These are phyloP conservation scores for Gymnoscelis rufifasciata DNA, from an alignment of 2,888 invertebrate genomes.

Conservation along the genomic window DNA sequence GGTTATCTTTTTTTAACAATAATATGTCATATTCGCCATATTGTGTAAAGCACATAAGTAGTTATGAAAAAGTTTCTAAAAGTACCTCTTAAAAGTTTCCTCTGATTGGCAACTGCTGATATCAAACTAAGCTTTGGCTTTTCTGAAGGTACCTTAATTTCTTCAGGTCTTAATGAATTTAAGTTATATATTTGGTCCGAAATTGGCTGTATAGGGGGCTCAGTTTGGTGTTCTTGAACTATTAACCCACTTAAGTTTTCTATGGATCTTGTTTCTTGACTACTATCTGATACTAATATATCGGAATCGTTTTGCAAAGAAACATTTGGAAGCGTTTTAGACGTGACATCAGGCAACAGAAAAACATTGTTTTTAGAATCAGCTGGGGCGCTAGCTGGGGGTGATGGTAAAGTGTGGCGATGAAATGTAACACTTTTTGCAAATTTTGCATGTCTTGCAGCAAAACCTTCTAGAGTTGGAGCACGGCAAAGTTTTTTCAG, in stretches of 20 bases:
- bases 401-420: constrained; percentile 89
- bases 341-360: constrained; percentile 51
- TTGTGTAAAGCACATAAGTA: background rate
- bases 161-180: constrained; percentile 68
- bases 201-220: constrained; percentile 51
- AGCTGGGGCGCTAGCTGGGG: constrained; percentile 79
- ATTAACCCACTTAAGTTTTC: constrained; percentile 35
- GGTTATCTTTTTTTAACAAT: constrained; percentile 19
- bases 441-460: constrained; percentile 91
- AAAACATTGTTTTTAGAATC: constrained; percentile 57
- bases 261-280: constrained; percentile 38
- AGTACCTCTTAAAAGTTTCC: constrained; percentile 77
- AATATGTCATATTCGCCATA: background rate
- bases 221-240: constrained; percentile 45
- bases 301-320: constrained; percentile 36
- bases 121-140: constrained; percentile 78
- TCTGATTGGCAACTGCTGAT: constrained; percentile 79
- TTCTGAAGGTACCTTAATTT: constrained; percentile 75
- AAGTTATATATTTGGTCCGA: constrained; percentile 58
- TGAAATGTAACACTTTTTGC: constrained; percentile 94
- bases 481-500: constrained; percentile 86
- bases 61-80: background rate
- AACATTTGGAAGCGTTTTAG: constrained; percentile 34
- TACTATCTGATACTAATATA: constrained; percentile 31
- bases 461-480: constrained; percentile 92